Base-by-base conservation (phyloP, 2,113 vertebrate species). In the Tetraodon nigroviridis region DNA sequence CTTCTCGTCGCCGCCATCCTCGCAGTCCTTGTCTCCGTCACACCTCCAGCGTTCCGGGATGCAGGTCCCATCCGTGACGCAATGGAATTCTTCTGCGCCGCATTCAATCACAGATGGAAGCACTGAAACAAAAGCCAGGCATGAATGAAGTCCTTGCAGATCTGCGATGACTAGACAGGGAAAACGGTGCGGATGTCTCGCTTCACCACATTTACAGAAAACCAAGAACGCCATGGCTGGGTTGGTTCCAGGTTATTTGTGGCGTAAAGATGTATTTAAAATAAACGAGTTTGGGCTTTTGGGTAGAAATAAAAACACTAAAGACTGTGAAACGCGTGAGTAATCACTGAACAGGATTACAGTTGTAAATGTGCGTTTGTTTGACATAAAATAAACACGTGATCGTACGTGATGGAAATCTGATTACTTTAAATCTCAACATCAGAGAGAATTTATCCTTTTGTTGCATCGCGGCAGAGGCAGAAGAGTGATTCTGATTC, bases 21-120 rank as follows among this genome's bases (percentile, higher is more conserved):
- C 97, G 6, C 96, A 98, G 58, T 99, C 97, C 68, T 96, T 98
- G 51, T 98, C 96, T 1, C 95, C 95, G 56, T 99, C 97, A 7
- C 97, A 99, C 22, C 85, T 90, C 97, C 97, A 99, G 53, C 95
- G 65, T 21, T 94, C 92, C 0, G 95, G 97, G 58, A 99, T 92
- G 68, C 97, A 99, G 13, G 82, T 96, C 52, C 95, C 95, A 10
- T 95, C 95, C 17, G 92, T 89, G 2, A 92, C 89, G 56, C 97
- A 99, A 44, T 94, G 93, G 70, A 97, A 99, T 73, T 98, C 95
- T 71, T 94, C 90, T n/a, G 51, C 84, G 1, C 85, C 88, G 86
- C 97, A 99, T 78, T 92, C 92, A 69, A 90, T 90, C 82, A 90
- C 86, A 75, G 92, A 89, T 46, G 68, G 91, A 71, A 90, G 86